Conservation (phyloP, 1,140 invertebrate species). For the Drosophila nikananu region DNA sequence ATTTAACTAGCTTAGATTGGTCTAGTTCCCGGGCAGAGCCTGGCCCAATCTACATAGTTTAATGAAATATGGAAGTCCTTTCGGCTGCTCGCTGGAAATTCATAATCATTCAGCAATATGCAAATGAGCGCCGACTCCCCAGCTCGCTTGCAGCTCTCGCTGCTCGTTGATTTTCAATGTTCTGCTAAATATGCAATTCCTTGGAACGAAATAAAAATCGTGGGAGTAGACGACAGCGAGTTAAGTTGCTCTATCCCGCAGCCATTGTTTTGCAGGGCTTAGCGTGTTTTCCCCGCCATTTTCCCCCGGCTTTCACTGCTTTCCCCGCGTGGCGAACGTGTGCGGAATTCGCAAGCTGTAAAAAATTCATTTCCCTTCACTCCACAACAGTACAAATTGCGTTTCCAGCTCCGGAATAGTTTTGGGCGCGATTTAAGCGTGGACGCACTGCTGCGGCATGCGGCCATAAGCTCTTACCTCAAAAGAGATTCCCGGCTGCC, state of each 20-base stretch:
- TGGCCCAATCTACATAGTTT: constrained; percentile 12
- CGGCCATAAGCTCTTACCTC: constrained; percentile 35
- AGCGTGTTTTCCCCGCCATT: constrained; percentile 10
- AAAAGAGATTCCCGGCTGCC: constrained; percentile 16
- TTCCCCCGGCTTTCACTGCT: not conserved
- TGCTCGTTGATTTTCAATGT: constrained; percentile 25
- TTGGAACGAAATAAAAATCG: constrained; percentile 65
- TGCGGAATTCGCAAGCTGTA: constrained; percentile 39
- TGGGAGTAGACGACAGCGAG: constrained; percentile 15
- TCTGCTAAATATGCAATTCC: constrained; percentile 50
- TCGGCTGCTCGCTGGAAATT: constrained; percentile 26
- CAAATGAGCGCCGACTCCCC: constrained; percentile 36
- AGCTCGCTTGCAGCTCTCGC: constrained; percentile 6
- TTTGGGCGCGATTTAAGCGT: constrained; percentile 10
- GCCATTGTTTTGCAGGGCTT: constrained; percentile 22
- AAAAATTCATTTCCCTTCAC: constrained; percentile 23
- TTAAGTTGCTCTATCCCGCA: constrained; percentile 18
- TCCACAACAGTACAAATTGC: constrained; percentile 9
- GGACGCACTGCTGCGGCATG: not conserved
- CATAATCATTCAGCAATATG: constrained; percentile 46
- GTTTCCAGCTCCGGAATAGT: constrained; percentile 10
- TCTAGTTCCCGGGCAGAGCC: not conserved
- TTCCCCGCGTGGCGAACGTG: constrained; percentile 29
- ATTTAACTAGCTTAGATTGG: not conserved
- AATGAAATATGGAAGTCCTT: constrained; percentile 31